These are phyloP conservation scores for Sebastes trivittatus DNA, from an alignment of 2,797 vertebrate species.

Conservation along the genomic window DNA sequence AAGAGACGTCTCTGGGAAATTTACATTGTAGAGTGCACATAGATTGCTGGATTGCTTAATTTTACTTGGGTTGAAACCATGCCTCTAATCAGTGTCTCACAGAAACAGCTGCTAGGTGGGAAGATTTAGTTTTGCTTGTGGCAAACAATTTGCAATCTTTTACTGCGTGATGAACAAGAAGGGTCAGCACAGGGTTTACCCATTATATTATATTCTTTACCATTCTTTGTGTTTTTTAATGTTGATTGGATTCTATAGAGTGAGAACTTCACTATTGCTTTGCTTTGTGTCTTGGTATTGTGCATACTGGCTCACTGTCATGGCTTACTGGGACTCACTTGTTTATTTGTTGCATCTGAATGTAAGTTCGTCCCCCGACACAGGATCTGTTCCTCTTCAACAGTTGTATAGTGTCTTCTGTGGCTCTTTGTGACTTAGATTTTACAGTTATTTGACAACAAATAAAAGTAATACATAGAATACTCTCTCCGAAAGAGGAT, in stretches of 20 bases:
- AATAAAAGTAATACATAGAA: no score
- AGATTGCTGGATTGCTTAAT: conserved; percentile 60
- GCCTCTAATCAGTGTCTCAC: conserved; percentile 55
- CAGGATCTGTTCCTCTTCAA: no score
- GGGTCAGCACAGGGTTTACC: not conserved
- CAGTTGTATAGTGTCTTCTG: no score
- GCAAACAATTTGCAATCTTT: not conserved
- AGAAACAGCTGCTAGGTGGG: conserved; percentile 59
- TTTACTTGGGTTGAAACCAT: conserved; percentile 38
- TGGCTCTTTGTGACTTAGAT: no score
- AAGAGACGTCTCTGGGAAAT: conserved; percentile 41
- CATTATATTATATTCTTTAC: not conserved
- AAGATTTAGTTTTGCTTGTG: not conserved
- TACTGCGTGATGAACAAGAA: not conserved
- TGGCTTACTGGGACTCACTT: not conserved
- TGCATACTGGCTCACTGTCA: not conserved
- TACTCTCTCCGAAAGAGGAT: no score
- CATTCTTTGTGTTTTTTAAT: not conserved
- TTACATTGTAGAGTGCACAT: conserved; percentile 43
- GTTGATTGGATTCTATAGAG: not conserved
- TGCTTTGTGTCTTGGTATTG: not conserved
- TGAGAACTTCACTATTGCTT: not conserved
- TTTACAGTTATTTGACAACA: no score
- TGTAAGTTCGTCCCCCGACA: no score
- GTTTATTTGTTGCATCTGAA: no score